Percentiles rank a stretch among this genome's conserved stretches.
Evolutionary conservation across 2,888 invertebrate genomes (phyloP).

Genomic region (Fragum fragum): DNA sequence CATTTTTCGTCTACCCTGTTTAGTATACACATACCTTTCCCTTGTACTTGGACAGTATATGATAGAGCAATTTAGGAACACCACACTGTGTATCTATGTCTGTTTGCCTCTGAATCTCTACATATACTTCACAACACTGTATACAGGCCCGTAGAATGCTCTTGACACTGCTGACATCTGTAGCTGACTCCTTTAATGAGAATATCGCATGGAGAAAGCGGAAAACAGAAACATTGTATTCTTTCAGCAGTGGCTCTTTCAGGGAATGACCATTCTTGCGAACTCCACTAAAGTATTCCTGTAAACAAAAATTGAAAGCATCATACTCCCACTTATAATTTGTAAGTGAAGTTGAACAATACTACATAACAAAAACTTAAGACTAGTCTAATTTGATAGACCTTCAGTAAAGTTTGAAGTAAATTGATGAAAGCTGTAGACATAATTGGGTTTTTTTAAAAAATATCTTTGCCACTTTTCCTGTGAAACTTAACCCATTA

Average conservation of each 20-base stretch:
- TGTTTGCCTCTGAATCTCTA: not conserved
- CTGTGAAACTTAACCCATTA: too few species aligned
- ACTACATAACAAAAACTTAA: too few species aligned
- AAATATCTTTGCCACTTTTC: too few species aligned
- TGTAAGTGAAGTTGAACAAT: too few species aligned
- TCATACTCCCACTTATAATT: too few species aligned
- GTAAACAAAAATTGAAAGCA: too few species aligned
- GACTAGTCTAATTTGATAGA: too few species aligned
- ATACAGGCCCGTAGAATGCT: not conserved
- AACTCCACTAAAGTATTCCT: not conserved
- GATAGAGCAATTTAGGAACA: slow-evolving; percentile 2
- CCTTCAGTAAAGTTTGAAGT: too few species aligned
- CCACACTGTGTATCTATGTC: not conserved
- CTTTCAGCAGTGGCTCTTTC: not conserved
- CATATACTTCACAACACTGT: slow-evolving; percentile 1
- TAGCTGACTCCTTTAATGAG: slow-evolving; percentile 3
- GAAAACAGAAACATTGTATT: not conserved
- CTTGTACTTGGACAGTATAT: not conserved
- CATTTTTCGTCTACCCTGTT: too few species aligned
- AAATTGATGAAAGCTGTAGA: too few species aligned
- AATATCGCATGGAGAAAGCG: not conserved
- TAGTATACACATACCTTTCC: slow-evolving; percentile 17
- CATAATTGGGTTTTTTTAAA: too few species aligned
- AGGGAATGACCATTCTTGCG: not conserved
- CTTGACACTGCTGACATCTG: not conserved